Percentiles rank a stretch among this genome's conserved stretches.
Evolutionary conservation across 2,797 vertebrate genomes (phyloP).

Genomic region (Halcyon chelicuti): DNA sequence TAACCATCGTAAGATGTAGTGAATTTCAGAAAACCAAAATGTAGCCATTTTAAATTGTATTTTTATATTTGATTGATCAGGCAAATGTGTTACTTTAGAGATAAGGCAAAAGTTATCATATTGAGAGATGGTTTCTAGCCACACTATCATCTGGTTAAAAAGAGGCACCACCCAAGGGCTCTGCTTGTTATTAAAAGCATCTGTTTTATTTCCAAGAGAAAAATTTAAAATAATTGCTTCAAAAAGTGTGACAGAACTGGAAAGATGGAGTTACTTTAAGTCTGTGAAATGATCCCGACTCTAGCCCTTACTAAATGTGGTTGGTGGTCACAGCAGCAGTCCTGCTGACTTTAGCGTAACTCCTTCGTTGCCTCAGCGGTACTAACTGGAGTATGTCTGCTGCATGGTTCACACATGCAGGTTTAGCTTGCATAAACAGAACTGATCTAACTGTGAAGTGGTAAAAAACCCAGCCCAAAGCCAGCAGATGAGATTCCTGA

Average conservation of each 20-base stretch:
- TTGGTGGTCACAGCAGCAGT: neutral
- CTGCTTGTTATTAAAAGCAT: slow-evolving; percentile 7
- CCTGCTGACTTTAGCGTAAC: neutral
- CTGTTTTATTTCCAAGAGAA: neutral
- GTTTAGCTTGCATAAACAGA: neutral
- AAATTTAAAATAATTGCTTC: neutral
- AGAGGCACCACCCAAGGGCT: neutral
- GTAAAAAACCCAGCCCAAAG: neutral
- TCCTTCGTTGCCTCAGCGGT: neutral
- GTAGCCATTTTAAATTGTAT: neutral
- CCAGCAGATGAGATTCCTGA: neutral
- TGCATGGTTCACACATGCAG: accelerated
- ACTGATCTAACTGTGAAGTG: neutral
- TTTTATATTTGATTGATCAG: slow-evolving; percentile 31
- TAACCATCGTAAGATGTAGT: neutral
- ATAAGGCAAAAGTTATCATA: slow-evolving; percentile 26
- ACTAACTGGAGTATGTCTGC: neutral
- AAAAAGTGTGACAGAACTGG: neutral
- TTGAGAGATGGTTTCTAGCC: neutral
- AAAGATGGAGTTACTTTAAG: neutral
- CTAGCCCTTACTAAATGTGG: accelerated
- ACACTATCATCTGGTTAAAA: neutral
- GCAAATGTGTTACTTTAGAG: slow-evolving; percentile 44
- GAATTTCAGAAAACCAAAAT: slow-evolving; percentile 10
- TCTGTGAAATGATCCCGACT: neutral